Conservation (phyloP, 2,797 vertebrate species). For the Trachops cirrhosus region DNA sequence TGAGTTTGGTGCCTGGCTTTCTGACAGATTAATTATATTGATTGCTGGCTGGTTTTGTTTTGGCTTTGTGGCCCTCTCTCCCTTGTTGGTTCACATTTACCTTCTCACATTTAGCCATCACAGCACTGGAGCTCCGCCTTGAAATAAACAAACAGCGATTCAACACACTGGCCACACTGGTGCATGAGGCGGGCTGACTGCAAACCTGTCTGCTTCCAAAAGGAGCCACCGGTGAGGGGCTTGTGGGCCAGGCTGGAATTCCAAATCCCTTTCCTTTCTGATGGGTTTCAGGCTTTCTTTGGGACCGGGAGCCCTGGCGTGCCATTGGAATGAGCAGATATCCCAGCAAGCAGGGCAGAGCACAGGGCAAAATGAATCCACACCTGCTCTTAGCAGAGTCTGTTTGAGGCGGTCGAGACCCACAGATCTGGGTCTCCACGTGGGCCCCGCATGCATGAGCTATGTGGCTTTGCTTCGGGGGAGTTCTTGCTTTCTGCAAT, state of each 20-base stretch:
- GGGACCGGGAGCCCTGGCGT: background rate
- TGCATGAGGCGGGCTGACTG: fast-evolving
- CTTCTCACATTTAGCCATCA: background rate
- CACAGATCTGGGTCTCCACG: fast-evolving
- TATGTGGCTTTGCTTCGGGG: background rate
- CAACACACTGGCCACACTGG: background rate
- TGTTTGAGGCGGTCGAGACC: background rate
- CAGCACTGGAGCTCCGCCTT: background rate
- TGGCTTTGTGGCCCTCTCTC: background rate
- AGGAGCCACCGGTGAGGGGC: background rate
- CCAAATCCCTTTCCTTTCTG: background rate
- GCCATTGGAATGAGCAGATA: background rate
- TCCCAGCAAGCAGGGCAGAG: background rate
- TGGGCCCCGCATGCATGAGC: fast-evolving
- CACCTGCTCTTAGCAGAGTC: background rate
- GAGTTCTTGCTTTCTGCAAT: background rate
- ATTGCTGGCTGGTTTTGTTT: background rate
- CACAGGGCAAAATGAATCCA: background rate
- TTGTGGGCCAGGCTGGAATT: background rate
- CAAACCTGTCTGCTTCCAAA: background rate
- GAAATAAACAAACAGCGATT: background rate
- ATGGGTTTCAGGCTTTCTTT: background rate
- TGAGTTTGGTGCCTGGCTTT: constrained; percentile 40
- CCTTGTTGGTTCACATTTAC: constrained; percentile 2
- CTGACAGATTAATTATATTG: background rate